Evolutionary conservation across 2,113 vertebrate genomes (phyloP), one percentile per base, ranked within the genome.

Genomic region (Andinoacara biseriatus): DNA sequence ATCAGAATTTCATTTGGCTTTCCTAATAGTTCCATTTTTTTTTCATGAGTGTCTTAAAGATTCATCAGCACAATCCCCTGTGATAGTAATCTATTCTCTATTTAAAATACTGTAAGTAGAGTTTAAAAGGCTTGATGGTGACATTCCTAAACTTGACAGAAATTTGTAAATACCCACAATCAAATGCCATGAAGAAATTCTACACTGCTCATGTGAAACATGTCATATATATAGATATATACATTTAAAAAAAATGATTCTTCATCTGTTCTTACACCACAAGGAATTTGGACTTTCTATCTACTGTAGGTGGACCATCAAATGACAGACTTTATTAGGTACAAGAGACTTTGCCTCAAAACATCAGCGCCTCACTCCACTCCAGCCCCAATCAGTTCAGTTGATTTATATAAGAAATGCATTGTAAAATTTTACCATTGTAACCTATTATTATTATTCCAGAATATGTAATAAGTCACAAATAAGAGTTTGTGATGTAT

Each of bases 401-500:
- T 85, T 93, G 59, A 69, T 91, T 94, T 91, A 76, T 85, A 91
- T 80, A 77, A 87, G 84, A 87, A 89, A 87, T 84, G 84, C 93
- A 94, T 91, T 94, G 93, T 95, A 94, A 83, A 93, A 92, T 89
- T 93, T 85, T 74, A 87, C 86, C 93, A 89, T 91, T 94, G 93
- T 95, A 92, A 92, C 91, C 80, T 91, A 78, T 80, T 89, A 75
- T 87, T 69, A 49, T 11, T 10, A 93, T 82, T 90, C 76, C 90
- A 85, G 81, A 94, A 94, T 85, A 93, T 95, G 88, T 95, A 95
- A 91, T 84, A 76, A 92, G 83, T 90, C 94, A 95, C 94, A 94
- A 95, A 92, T 90, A 92, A 87, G 72, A 86, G 58, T 92, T 94
- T 94, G 94, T 95, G 92, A 95, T 94, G 93, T 95, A 95, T 94